Evolutionary conservation across 2,888 invertebrate genomes (phyloP), one percentile per base, ranked within the genome.

Genomic region (Cephus nigrinus): DNA sequence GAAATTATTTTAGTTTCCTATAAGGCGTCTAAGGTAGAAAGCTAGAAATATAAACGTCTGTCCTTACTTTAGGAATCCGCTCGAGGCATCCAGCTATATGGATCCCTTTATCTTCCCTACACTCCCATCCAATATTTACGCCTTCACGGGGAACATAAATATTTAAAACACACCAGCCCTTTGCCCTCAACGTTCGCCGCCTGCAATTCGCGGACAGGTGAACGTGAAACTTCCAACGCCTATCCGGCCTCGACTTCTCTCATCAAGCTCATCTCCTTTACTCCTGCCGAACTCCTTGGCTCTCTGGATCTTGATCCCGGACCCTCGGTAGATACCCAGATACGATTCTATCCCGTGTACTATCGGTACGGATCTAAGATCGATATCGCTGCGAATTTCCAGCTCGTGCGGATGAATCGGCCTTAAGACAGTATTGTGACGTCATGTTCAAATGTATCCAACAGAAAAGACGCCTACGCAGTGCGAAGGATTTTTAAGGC

Each of bases 81-180:
- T 31, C 31, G 31, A 31, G 71, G 55, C 55, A 23, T 55, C 55
- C 9, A 55, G 55, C 23, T 55, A 55, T 9, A 9, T 11, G 74
- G 35, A 74, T 74, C 74, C 74, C 30, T 40, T 40, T 33, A 68
- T 75, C 31, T 40, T 55, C 15, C 76, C 72, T 31, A n/a, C 55
- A 69, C 75, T 35, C 81, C 79, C 84, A 83, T 86, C 81, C 80
- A 85, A 86, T 87, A 88, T 88, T 87, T 86, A 88, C 85, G 85
- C 84, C 84, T 83, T 84, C 84, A 82, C 78, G 81, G 83, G 79
- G 77, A 83, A 83, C 84, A 87, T 87, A 87, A 88, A 88, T 88
- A 86, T 87, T 87, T 88, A 84, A 87, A 78, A 81, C 84, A 83
- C 82, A 76, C 68, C 80, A 76, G 77, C 84, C 82, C 82, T 84